Evolutionary conservation across 2,888 invertebrate genomes (phyloP).

Genomic region (Amorpha juglandis): DNA sequence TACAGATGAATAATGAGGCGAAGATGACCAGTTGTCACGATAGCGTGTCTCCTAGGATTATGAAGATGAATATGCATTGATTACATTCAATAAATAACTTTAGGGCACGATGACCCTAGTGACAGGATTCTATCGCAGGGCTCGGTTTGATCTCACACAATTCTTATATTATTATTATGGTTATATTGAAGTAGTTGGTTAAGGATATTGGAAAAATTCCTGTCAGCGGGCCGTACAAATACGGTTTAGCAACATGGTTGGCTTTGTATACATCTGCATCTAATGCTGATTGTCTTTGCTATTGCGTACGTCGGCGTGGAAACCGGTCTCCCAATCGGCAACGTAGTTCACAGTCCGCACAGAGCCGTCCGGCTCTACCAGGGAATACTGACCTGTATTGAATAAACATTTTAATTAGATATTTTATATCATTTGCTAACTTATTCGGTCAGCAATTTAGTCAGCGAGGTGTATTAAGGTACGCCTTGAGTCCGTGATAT

Average conservation of each 20-base stretch:
- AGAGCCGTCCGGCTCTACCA: conserved; percentile 90
- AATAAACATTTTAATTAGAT: background rate
- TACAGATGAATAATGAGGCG: conserved; percentile 9
- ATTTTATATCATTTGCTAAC: no score
- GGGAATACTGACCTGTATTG: conserved; percentile 84
- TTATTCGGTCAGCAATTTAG: no score
- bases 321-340: conserved; percentile 91
- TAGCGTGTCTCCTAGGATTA: background rate
- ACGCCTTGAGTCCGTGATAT: no score
- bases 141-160: background rate
- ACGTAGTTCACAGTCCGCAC: conserved; percentile 90
- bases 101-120: background rate
- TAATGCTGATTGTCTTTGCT: conserved; percentile 83
- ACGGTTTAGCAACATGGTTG: conserved; percentile 37
- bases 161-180: background rate
- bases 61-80: conserved; percentile 10
- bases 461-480: no score
- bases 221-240: conserved; percentile 40
- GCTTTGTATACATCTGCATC: conserved; percentile 35
- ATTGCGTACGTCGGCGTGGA: conserved; percentile 89
- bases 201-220: conserved; percentile 5
- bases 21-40: background rate
- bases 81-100: conserved; percentile 23
- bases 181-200: background rate
- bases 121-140: background rate